These are phyloP conservation scores for Operophtera brumata DNA, from an alignment of 2,888 invertebrate species.

Conservation along the genomic window DNA sequence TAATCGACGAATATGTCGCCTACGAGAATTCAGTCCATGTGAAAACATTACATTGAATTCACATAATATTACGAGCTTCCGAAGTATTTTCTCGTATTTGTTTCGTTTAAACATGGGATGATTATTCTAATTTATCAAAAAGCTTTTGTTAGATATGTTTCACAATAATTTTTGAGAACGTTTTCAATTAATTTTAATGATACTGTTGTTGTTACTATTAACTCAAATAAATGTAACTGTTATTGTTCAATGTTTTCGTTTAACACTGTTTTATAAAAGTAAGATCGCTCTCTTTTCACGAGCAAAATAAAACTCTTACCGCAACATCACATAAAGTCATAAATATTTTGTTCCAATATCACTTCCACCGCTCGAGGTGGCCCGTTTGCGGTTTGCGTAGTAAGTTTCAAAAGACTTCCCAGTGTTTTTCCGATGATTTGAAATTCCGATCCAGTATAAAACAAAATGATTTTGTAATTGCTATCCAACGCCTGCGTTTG, in stretches of 20 bases:
- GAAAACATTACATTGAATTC: conserved; percentile 45
- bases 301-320: conserved; percentile 72
- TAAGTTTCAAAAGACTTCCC: conserved; percentile 29
- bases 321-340: conserved; percentile 70
- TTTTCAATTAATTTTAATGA: background rate
- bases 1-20: conserved; percentile 55
- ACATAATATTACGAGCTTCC: conserved; percentile 33
- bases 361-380: conserved; percentile 50
- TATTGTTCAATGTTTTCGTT: conserved; percentile 45
- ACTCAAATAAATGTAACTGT: conserved; percentile 39
- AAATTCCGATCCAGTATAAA: conserved; percentile 22
- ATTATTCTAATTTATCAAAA: background rate
- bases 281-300: conserved; percentile 57
- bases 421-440: conserved; percentile 15
- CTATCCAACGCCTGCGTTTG: conserved; percentile 40
- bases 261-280: conserved; percentile 47
- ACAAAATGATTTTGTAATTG: conserved; percentile 36
- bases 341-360: conserved; percentile 71
- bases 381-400: conserved; percentile 36
- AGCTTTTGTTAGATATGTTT: background rate
- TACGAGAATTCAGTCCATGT: conserved; percentile 42
- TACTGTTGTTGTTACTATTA: conserved; percentile 8
- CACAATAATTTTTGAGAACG: too few species aligned
- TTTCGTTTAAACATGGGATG: background rate
- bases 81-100: conserved; percentile 16